These are phyloP conservation scores for Dichetophora obliterata DNA, from an alignment of 2,888 invertebrate species.

Conservation along the genomic window DNA sequence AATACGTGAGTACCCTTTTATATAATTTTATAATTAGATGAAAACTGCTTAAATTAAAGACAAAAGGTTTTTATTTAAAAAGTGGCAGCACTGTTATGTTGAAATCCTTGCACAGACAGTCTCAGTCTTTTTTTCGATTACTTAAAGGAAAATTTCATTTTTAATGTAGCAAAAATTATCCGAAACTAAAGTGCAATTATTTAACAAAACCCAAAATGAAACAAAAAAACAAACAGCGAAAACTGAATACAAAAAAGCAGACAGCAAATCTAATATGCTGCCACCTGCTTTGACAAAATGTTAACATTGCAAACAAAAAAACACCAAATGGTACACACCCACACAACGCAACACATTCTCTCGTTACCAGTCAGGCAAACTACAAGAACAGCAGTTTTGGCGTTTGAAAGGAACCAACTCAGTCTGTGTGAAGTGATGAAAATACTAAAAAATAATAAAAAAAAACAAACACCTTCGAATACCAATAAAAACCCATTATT, in stretches of 20 bases:
- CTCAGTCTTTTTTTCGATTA: no score
- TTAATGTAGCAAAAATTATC: no score
- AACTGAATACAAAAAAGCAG: neutral
- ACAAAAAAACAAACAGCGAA: neutral
- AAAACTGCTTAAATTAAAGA: no score
- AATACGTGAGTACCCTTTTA: no score
- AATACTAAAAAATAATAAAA: slow-evolving; percentile 18
- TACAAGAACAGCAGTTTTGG: neutral
- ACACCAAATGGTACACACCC: neutral
- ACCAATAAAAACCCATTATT: slow-evolving; percentile 37
- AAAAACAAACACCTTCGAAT: neutral
- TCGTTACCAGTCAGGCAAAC: neutral
- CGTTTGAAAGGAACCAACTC: neutral
- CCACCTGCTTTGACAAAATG: slow-evolving; percentile 43
- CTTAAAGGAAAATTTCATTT: no score
- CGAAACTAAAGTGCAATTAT: slow-evolving; percentile 35
- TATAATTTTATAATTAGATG: no score
- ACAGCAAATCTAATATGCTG: slow-evolving; percentile 43
- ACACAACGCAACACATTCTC: neutral
- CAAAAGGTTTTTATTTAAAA: neutral
- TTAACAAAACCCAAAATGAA: slow-evolving; percentile 22
- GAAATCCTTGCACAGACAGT: no score
- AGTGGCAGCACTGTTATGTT: neutral
- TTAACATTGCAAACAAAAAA: slow-evolving; percentile 13
- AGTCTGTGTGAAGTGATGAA: neutral